phyloP scores from a whole-genome alignment of 37 sponge, comb jelly and placozoan species.

The Hexactinellida sp. region DNA sequence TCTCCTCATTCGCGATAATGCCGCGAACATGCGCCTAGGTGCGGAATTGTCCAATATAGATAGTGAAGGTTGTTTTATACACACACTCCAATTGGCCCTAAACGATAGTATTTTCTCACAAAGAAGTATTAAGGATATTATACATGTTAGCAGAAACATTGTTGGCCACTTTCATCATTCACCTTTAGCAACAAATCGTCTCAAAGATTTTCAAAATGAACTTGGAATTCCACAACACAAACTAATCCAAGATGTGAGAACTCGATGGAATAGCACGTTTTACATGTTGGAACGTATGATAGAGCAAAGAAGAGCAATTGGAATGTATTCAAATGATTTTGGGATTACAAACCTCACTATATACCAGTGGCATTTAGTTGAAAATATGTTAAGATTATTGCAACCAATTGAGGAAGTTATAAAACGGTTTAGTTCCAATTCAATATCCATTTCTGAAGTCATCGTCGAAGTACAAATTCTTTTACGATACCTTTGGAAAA shows the following conservation, averaged over 20 bases:
- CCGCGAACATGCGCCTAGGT: conserved; percentile 30
- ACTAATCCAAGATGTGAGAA: not conserved
- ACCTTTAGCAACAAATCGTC: not conserved
- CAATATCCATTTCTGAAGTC: not conserved
- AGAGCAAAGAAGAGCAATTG: not conserved
- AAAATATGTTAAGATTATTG: not conserved
- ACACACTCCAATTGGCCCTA: conserved; percentile 29
- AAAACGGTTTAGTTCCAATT: not conserved
- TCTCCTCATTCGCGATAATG: conserved; percentile 24
- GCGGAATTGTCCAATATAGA: conserved; percentile 13
- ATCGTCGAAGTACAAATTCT: not conserved
- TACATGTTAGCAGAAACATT: conserved; percentile 26
- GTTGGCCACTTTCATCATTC: conserved; percentile 32
- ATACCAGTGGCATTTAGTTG: not conserved
- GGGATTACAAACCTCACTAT: not conserved
- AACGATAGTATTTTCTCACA: conserved; percentile 34
- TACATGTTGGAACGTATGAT: not conserved
- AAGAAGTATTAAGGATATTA: conserved; percentile 19
- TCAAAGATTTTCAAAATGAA: not conserved
- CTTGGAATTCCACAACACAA: not conserved
- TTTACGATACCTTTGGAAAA: not conserved
- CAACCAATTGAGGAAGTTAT: not conserved
- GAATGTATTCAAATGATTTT: not conserved
- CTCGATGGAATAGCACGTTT: not conserved
- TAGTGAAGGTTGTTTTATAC: conserved; percentile 31